Evolutionary conservation across 2,797 vertebrate species (phyloP).

Genomic region (Onychomys leucogaster): DNA sequence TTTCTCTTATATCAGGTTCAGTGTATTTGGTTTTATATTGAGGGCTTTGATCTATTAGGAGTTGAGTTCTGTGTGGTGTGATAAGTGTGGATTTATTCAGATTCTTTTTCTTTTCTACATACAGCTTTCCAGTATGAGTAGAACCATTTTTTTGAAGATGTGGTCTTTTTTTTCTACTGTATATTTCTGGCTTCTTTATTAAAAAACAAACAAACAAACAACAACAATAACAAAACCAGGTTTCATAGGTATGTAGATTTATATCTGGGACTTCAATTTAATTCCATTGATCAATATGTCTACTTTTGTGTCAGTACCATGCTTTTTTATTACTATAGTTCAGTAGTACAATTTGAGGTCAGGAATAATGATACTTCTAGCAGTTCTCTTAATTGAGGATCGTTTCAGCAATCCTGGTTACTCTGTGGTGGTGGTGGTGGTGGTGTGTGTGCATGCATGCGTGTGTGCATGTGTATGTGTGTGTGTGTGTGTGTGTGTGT

Average conservation of each 20-base stretch:
- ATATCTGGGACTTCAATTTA: neutral
- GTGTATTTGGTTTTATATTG: neutral
- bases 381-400: neutral
- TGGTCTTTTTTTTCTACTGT: neutral
- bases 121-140: neutral
- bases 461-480: too few species aligned
- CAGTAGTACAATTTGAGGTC: neutral
- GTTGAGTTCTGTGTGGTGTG: neutral
- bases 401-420: neutral
- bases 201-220: too few species aligned
- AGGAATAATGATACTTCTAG: neutral
- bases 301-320: neutral
- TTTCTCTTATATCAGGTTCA: neutral
- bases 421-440: too few species aligned
- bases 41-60: neutral
- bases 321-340: neutral
- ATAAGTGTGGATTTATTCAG: neutral
- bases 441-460: too few species aligned
- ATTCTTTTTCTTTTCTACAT: neutral
- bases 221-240: too few species aligned
- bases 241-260: neutral
- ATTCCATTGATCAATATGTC: neutral
- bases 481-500: too few species aligned
- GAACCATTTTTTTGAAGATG: neutral
- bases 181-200: neutral